Conservation (phyloP, 2,797 vertebrate species). For the Neomorphus geoffroyi region DNA sequence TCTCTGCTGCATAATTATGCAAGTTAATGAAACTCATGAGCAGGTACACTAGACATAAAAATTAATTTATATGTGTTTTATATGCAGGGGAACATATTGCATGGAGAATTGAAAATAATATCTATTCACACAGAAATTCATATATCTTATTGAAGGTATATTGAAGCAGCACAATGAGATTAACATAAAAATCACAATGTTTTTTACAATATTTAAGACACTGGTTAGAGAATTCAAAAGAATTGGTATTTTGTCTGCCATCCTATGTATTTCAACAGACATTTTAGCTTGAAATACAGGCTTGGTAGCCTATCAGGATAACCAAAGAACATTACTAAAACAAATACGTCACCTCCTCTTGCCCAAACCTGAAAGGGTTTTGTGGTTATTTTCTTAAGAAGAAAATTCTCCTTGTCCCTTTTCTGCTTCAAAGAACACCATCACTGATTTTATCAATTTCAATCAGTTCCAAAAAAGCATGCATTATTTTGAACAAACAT, state of each 20-base stretch:
- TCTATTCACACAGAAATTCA: not conserved
- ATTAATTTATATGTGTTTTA: slow-evolving; percentile 2
- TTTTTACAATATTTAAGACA: not conserved
- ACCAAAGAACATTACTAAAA: not conserved
- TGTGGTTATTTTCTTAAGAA: not conserved
- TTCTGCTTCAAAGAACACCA: not conserved
- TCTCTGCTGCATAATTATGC: not conserved
- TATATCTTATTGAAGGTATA: not conserved
- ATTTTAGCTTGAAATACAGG: not conserved
- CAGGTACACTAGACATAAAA: not conserved
- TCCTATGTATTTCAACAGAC: not conserved
- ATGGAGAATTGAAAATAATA: not conserved
- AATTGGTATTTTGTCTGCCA: not conserved
- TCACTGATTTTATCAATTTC: slow-evolving; percentile 15
- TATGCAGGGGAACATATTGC: not conserved
- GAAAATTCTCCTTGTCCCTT: not conserved
- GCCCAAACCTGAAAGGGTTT: not conserved
- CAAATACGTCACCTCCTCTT: not conserved
- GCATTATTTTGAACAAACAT: not conserved
- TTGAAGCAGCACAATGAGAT: not conserved
- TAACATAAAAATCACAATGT: not conserved
- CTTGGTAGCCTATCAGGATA: not conserved
- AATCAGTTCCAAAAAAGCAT: not conserved
- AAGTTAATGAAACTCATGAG: slow-evolving; percentile 13
- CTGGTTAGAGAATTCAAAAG: not conserved